Evolutionary conservation across 2,113 vertebrate genomes (phyloP), one percentile per base, ranked within the genome.

Genomic region (Mormyrus lacerda): DNA sequence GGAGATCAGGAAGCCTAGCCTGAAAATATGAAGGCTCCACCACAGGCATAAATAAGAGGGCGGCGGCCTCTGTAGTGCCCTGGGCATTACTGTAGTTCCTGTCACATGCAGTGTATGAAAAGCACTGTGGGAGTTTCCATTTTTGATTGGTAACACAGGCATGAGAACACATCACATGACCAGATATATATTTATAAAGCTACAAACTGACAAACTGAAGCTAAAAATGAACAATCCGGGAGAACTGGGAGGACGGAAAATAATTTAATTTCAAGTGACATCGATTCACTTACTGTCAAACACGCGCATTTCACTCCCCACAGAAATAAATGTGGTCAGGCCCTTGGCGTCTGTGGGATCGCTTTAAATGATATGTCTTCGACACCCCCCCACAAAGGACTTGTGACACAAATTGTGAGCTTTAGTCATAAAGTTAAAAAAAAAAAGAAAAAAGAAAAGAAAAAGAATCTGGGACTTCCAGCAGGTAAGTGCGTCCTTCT

Each of bases 391-490:
- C 85, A 55, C 50, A 87, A 87, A 87, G 85, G 85, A 87, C 85
- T 87, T 55, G 85, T 87, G 85, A 51, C 85, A 55, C 85, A 87
- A 87, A 87, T 87, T 53, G 85, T 35, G 50, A 53, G 85, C 50
- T 53, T 87, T 21, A 87, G 48, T 73, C 5, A 85, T 88, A 44
- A 87, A 90, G 73, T 90, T 61, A 1, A 88, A 87, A 87, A 58
- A 58, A 58, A 50, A 88, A 87, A 61, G 11, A 55, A 42, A 50
- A 85, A 31, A 42, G n/a, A 82, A 82, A 21, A 65, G 3, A 61
- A 8, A 65, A 15, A n/a, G 24, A 83, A 85, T 85, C 84, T 85
- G 47, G 84, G 84, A 50, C 84, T 85, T 85, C 11, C 39, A 42
- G 51, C 86, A 61, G 55, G 51, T 87, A 87, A 44, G 10, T 4